These are phyloP conservation scores for Picus viridis DNA, from an alignment of 2,797 vertebrate genomes.

Conservation along the genomic window DNA sequence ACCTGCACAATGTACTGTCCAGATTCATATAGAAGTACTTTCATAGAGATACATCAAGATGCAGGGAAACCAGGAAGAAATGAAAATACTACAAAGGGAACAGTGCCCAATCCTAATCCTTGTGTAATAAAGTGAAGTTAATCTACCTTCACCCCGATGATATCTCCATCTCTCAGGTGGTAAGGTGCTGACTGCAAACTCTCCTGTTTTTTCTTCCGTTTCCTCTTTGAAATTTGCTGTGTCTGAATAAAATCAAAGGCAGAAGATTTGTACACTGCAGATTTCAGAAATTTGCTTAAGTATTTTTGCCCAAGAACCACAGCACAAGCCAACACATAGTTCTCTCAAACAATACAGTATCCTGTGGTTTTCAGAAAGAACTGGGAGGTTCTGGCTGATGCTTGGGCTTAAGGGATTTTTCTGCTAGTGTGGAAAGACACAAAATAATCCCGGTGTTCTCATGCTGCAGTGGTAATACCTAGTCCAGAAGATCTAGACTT, in stretches of 20 bases:
- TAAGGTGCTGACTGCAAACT: conserved; percentile 87
- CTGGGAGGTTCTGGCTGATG: no score
- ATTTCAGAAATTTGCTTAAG: not conserved
- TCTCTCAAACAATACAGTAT: not conserved
- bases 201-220: conserved; percentile 88
- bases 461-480: no score
- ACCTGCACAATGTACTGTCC: not conserved
- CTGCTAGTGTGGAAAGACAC: no score
- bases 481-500: no score
- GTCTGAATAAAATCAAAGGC: conserved; percentile 76
- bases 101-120: not conserved
- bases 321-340: not conserved
- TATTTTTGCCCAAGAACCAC: not conserved
- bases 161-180: conserved; percentile 91
- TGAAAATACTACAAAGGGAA: not conserved
- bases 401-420: no score
- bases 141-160: conserved; percentile 89
- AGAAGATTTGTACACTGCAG: not conserved
- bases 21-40: not conserved
- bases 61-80: not conserved
- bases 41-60: not conserved
- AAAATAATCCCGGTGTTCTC: no score
- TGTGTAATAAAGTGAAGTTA: fast-evolving
- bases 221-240: conserved; percentile 89
- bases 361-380: no score